These are phyloP conservation scores for Leucozona laternaria DNA, from an alignment of 2,888 invertebrate genomes.

Conservation along the genomic window DNA sequence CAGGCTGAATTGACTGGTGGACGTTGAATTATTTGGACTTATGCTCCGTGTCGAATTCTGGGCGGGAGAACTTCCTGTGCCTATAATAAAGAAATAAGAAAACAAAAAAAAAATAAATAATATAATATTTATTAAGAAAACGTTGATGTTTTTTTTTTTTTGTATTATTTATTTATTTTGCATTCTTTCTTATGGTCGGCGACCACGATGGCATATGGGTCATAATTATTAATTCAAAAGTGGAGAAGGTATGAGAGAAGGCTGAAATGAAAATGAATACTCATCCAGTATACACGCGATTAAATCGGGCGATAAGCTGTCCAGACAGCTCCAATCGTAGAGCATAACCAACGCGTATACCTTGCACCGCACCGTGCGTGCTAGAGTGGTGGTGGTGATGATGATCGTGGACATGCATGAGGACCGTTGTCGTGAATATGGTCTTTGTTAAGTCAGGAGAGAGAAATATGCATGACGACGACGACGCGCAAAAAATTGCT, in stretches of 20 bases:
- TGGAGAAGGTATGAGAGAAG: constrained; percentile 25
- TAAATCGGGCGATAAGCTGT: constrained; percentile 69
- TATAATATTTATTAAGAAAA: constrained; percentile 58
- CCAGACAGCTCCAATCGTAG: constrained; percentile 59
- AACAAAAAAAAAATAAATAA: constrained; percentile 55
- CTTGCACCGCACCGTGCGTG: background rate
- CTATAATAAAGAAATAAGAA: constrained; percentile 78
- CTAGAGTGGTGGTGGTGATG: background rate
- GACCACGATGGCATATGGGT: constrained; percentile 65
- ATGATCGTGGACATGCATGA: constrained; percentile 33
- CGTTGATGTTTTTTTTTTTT: constrained; percentile 24
- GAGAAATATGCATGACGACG: constrained; percentile 49
- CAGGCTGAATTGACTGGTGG: constrained; percentile 84
- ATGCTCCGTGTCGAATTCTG: constrained; percentile 84
- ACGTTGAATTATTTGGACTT: constrained; percentile 84
- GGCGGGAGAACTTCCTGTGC: constrained; percentile 84
- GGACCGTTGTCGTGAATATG: constrained; percentile 43
- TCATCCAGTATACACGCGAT: constrained; percentile 71
- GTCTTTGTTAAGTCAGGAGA: constrained; percentile 52
- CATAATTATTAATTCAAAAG: constrained; percentile 72
- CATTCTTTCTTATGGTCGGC: constrained; percentile 40
- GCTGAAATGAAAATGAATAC: constrained; percentile 61
- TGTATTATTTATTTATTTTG: constrained; percentile 42
- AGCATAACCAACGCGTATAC: background rate
- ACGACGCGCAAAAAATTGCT: constrained; percentile 36